These are phyloP conservation scores for Paramisgurnus dabryanus DNA, from an alignment of 2,113 vertebrate genomes.

Conservation along the genomic window DNA sequence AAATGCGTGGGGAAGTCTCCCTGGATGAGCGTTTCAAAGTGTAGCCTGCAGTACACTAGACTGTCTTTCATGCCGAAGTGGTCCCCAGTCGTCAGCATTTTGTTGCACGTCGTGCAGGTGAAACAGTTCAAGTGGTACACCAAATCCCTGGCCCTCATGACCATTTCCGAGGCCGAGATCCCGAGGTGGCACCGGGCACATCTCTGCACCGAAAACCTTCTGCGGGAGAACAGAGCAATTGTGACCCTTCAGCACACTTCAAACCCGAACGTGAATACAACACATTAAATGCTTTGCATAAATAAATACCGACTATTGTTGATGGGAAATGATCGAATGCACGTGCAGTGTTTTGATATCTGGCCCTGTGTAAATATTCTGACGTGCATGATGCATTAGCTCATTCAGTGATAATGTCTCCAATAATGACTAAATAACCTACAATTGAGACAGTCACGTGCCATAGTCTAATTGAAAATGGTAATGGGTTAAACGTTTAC, in stretches of 20 bases:
- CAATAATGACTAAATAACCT: conserved; percentile 18
- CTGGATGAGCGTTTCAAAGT: conserved; percentile 98
- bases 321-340: background rate
- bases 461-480: background rate
- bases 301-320: background rate
- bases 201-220: conserved; percentile 98
- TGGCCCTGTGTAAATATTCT: background rate
- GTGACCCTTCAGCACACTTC: conserved; percentile 13
- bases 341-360: background rate
- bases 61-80: conserved; percentile 99
- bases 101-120: conserved; percentile 97
- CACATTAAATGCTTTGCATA: background rate
- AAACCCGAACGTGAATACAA: background rate
- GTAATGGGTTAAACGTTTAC: background rate
- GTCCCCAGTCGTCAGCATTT: conserved; percentile 97
- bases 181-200: conserved; percentile 97
- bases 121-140: conserved; percentile 99
- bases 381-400: background rate
- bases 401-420: background rate
- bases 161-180: conserved; percentile 99
- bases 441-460: conserved; percentile 21
- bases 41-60: conserved; percentile 97
- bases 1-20: conserved; percentile 95
- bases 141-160: conserved; percentile 97
- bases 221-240: conserved; percentile 67